A percentile compares a stretch with the other conserved stretches of the same genome.
phyloP scores from a whole-genome alignment of 2,888 invertebrate species.

The Plagodis dolabraria region DNA sequence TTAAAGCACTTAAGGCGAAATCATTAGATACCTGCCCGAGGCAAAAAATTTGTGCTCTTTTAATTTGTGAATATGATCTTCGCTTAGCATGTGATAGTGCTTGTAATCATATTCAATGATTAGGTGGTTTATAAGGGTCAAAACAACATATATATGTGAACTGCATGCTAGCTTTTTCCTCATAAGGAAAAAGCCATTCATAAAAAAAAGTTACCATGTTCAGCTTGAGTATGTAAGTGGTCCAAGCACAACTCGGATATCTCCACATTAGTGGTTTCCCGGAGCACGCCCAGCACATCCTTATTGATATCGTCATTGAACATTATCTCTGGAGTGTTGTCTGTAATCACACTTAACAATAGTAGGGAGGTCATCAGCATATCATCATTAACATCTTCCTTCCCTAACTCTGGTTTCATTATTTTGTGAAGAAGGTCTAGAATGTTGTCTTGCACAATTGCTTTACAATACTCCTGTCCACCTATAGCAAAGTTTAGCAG shows the following conservation, averaged over 20 bases:
- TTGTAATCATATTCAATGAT: too few species aligned
- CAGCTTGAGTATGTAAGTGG: constrained; percentile 90
- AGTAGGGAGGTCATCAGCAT: constrained; percentile 82
- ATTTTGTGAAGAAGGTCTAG: constrained; percentile 82
- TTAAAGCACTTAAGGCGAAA: too few species aligned
- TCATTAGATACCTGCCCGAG: too few species aligned
- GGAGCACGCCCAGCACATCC: constrained; percentile 86
- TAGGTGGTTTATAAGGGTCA: too few species aligned
- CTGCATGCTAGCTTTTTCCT: too few species aligned
- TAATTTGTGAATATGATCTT: too few species aligned
- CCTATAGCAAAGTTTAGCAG: constrained; percentile 92
- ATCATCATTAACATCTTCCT: constrained; percentile 83
- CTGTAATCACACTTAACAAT: constrained; percentile 86
- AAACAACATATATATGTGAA: too few species aligned
- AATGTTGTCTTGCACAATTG: constrained; percentile 82
- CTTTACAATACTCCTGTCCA: constrained; percentile 87
- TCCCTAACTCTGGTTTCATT: constrained; percentile 74
- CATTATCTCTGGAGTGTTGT: constrained; percentile 86
- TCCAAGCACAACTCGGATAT: constrained; percentile 91
- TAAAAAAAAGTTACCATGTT: constrained; percentile 84
- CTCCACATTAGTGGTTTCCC: constrained; percentile 88
- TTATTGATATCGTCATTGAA: constrained; percentile 81
- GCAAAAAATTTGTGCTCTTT: too few species aligned
- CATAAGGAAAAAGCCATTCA: too few species aligned
- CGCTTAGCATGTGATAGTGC: too few species aligned